Evolutionary conservation across 1,140 invertebrate species (phyloP), one percentile per base, ranked within the genome.

Genomic region (Choristoneura fumiferana): DNA sequence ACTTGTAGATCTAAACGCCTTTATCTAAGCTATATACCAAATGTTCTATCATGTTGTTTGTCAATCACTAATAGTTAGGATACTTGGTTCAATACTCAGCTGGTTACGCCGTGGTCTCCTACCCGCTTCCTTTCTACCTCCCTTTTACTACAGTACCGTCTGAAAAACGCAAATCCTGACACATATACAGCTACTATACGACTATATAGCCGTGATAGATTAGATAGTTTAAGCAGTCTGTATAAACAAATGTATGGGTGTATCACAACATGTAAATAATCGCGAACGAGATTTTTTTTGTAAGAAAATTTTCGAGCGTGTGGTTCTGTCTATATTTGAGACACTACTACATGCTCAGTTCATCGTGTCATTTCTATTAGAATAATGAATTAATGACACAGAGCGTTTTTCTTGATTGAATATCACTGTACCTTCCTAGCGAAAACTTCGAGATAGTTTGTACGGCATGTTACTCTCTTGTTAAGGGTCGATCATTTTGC

Each of bases 401-500:
- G 5, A 12, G 18, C 43, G n/a, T 29, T 49, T 43, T 8, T 29
- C 22, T 12, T 49, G n/a, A 49, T 12, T 6, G 17, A 29, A 49
- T 49, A 12, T 22, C 17, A 49, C 43, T 49, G 43, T 49, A 49
- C 43, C 43, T 49, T 29, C 29, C 22, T 22, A 18, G n/a, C 43
- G 17, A 33, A 45, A 49, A 9, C 12, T 49, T 22, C 22, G 22
- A 45, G 6, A 45, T 45, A 45, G 40, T 45, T 22, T 15, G 39
- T 40, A 45, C n/a, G 40, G 13, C 6, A 14, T 45, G 12, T 49
- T 22, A 49, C 43, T 49, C 2, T 43, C 29, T 49, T 33, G 43
- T 49, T 49, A 10, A 33, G 18, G 43, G 43, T 49, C 22, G 43
- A 49, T 29, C 22, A 22, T 49, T 49, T 49, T 49, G 43, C 43